Conservation (phyloP, 2,113 vertebrate species). For the Zapornia atra region DNA sequence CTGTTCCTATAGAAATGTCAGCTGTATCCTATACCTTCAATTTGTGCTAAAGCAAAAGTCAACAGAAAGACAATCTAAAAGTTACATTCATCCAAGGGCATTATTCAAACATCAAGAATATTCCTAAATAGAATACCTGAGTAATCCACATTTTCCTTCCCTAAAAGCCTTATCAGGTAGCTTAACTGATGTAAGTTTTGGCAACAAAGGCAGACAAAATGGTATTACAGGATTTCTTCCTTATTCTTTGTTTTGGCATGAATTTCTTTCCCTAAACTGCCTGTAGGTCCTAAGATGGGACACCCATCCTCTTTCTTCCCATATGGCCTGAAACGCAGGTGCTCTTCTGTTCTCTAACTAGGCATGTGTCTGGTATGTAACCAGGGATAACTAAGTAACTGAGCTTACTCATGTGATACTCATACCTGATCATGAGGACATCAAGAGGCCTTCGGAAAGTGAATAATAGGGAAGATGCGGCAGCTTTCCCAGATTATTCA, state of each 20-base stretch:
- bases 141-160: neutral
- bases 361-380: neutral
- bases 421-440: neutral
- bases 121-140: neutral
- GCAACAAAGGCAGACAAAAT: neutral
- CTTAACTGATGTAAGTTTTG: neutral
- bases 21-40: neutral
- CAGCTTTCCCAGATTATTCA: neutral
- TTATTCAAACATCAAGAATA: neutral
- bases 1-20: neutral
- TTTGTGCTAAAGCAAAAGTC: neutral
- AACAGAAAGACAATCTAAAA: neutral
- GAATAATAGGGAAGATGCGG: neutral
- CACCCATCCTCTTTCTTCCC: neutral
- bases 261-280: neutral
- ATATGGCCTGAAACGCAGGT: neutral
- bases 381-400: neutral
- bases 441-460: neutral
- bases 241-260: neutral
- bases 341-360: neutral
- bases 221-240: neutral
- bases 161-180: neutral
- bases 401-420: accelerated
- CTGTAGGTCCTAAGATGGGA: neutral
- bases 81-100: neutral